Evolutionary conservation across 2,113 vertebrate species (phyloP).

Genomic region (Monopterus albus): DNA sequence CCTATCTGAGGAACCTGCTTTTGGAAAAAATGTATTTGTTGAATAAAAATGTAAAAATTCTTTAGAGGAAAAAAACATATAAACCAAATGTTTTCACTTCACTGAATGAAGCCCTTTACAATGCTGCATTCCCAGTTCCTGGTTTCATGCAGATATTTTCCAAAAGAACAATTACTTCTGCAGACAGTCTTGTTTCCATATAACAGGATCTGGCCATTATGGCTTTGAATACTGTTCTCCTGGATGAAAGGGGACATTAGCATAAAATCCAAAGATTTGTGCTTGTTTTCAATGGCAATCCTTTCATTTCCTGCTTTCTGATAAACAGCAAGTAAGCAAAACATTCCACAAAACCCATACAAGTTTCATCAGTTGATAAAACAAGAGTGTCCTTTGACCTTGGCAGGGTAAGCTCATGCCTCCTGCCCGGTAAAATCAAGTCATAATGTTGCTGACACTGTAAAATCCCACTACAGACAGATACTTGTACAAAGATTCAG

Average conservation of each 20-base stretch:
- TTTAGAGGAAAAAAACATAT: constrained; percentile 67
- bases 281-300: constrained; percentile 77
- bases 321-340: constrained; percentile 74
- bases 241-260: constrained; percentile 59
- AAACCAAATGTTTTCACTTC: constrained; percentile 63
- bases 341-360: constrained; percentile 73
- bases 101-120: constrained; percentile 34
- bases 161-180: constrained; percentile 65
- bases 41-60: constrained; percentile 59
- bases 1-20: constrained; percentile 23
- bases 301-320: constrained; percentile 84
- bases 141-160: constrained; percentile 47
- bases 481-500: constrained; percentile 18
- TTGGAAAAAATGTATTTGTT: constrained; percentile 27
- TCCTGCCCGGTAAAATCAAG: constrained; percentile 28
- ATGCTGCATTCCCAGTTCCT: constrained; percentile 22
- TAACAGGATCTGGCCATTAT: constrained; percentile 57
- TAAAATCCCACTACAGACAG: constrained; percentile 19
- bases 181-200: constrained; percentile 61
- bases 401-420: constrained; percentile 55
- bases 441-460: constrained; percentile 9
- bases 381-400: constrained; percentile 71
- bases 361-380: constrained; percentile 73
- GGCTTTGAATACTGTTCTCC: constrained; percentile 52
- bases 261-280: constrained; percentile 47